Evolutionary conservation across 2,888 invertebrate species (phyloP), one percentile per base, ranked within the genome.

Genomic region (Calephelis perditalis): DNA sequence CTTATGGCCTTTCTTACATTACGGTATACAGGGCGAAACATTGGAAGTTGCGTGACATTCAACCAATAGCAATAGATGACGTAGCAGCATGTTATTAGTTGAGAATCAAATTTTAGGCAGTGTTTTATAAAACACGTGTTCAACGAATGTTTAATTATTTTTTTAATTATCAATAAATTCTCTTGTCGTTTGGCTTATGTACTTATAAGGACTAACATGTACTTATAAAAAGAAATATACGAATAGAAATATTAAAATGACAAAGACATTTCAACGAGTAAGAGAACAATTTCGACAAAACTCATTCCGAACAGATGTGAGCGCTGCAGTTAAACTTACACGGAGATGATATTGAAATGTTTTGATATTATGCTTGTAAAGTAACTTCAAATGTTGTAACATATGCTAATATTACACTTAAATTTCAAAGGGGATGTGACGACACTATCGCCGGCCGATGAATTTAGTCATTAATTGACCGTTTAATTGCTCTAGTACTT

Each of bases 271-370:
- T 52, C 35, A 26, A 35, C 52, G 52, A 52, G 26, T 52, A 52
- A 10, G 52, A 11, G 26, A 35, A 52, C 35, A 52, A 52, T 52
- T 52, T 52, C 52, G 10, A 35, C 52, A 35, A 52, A 52, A 52
- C 52, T 52, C 35, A 52, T 52, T 52, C 35, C 35, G 11, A 52
- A 26, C 52, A 52, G 52, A 52, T 52, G 52, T 52, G 52, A 35
- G 52, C 52, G 7, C 26, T 52, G 52, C 35, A 52, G 26, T 52
- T 52, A 10, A 49, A 52, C 26, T 52, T 52, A 52, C 11, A 52
- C 26, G 35, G 52, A 54, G 35, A 54, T 54, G 36, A 35, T 54
- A 54, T 54, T 54, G 52, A 54, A 54, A 54, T 54, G 35, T 54
- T 54, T 54, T 36, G 52, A 54, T 35, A 54, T 54, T 54, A 54